A percentile compares a stretch with the other conserved stretches of the same genome.
These are phyloP conservation scores for Aeoliscus strigatus DNA, from an alignment of 2,797 vertebrate species.

Conservation along the genomic window DNA sequence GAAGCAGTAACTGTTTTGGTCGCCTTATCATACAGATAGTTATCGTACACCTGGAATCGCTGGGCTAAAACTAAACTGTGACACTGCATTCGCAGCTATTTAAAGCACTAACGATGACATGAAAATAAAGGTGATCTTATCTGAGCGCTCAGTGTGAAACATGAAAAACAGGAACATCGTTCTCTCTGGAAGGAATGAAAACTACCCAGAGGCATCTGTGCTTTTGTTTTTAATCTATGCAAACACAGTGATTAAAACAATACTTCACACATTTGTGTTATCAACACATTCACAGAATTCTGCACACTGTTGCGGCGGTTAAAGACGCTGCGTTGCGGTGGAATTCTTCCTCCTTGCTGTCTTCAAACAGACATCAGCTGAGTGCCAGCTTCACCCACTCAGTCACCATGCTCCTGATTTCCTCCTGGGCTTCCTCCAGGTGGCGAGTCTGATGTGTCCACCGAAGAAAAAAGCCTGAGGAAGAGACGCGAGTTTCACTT, in stretches of 20 bases:
- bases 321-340: conserved; percentile 6
- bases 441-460: conserved; percentile 72
- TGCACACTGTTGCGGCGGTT: too few relatives aligned
- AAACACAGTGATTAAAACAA: too few relatives aligned
- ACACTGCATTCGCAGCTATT: neutral
- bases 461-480: conserved; percentile 81
- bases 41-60: too few relatives aligned
- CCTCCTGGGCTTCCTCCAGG: conserved; percentile 74
- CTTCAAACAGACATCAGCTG: conserved; percentile 13
- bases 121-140: neutral
- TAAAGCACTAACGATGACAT: neutral
- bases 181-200: neutral
- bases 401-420: conserved; percentile 68
- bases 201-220: neutral
- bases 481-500: conserved; percentile 9
- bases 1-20: too few relatives aligned
- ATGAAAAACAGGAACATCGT: too few relatives aligned
- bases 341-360: neutral
- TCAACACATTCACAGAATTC: conserved; percentile 10
- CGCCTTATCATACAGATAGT: too few relatives aligned
- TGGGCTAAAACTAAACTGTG: neutral
- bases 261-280: conserved; percentile 25
- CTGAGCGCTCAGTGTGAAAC: too few relatives aligned
- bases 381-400: conserved; percentile 46
- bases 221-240: neutral